Percentiles rank a stretch among this genome's conserved stretches.
These are phyloP conservation scores for Phalanger gymnotis DNA, from an alignment of 2,797 vertebrate species.

Conservation along the genomic window DNA sequence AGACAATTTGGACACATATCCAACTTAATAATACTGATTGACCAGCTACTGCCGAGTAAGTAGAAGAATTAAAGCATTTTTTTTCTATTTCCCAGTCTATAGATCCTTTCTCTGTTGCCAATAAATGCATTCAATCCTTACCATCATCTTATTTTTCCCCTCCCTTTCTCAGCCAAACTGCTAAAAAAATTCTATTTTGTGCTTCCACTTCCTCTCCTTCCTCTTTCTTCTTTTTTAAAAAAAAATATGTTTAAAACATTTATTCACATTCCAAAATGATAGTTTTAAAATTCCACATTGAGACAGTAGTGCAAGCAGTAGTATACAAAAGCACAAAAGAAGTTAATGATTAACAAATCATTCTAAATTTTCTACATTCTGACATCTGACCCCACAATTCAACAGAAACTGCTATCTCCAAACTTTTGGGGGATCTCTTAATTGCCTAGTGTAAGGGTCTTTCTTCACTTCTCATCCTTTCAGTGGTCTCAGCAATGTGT, in stretches of 20 bases:
- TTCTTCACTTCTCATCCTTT: neutral
- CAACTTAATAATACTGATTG: neutral
- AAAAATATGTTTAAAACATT: conserved; percentile 69
- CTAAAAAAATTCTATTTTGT: neutral
- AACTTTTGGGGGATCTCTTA: neutral
- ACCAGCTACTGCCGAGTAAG: neutral
- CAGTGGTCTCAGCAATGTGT: neutral
- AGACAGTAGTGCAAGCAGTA: conserved; percentile 70
- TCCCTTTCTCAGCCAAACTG: neutral
- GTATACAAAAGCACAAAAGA: conserved; percentile 67
- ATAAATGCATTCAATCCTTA: neutral
- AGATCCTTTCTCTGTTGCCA: neutral
- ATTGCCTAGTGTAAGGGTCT: neutral
- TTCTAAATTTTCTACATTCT: neutral
- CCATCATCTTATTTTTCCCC: neutral
- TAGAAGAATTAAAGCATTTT: neutral
- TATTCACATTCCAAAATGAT: conserved; percentile 72
- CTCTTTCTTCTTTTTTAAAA: neutral
- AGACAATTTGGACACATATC: conserved; percentile 29
- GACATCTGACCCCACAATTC: neutral
- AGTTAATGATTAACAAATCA: conserved; percentile 6
- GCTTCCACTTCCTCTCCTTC: neutral
- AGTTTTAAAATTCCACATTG: conserved; percentile 51
- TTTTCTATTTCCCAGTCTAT: neutral
- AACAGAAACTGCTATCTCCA: neutral